A percentile compares a stretch with the other conserved stretches of the same genome.
These are phyloP conservation scores for Ephydatia muelleri DNA, from an alignment of 37 sponge, comb jelly and placozoan genomes.

Conservation along the genomic window DNA sequence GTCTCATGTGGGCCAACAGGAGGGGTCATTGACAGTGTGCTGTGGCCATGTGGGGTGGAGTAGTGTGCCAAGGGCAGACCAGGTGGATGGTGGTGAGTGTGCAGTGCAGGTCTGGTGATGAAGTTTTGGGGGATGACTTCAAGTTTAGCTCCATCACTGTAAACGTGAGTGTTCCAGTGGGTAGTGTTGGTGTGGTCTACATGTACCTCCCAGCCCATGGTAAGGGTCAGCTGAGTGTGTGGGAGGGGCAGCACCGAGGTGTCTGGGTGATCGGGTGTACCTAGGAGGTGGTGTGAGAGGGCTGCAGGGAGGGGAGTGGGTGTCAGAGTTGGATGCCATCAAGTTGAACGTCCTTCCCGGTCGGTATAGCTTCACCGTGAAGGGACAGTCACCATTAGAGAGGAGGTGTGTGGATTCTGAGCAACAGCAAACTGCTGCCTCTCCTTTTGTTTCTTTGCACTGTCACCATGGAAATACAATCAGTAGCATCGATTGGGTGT, in stretches of 20 bases:
- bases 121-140: background rate
- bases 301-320: conserved; percentile 8
- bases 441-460: background rate
- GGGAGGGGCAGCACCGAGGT: background rate
- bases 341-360: conserved; percentile 14
- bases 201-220: conserved; percentile 47
- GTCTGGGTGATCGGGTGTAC: background rate
- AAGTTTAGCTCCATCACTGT: conserved; percentile 20
- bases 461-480: background rate
- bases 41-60: conserved; percentile 34
- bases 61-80: conserved; percentile 12
- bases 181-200: conserved; percentile 17
- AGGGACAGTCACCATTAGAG: background rate
- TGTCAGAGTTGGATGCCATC: background rate
- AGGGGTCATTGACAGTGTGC: conserved; percentile 17
- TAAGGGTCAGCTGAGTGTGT: conserved; percentile 6
- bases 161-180: conserved; percentile 27
- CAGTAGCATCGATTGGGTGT: conserved; percentile 23
- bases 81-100: conserved; percentile 39
- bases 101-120: conserved; percentile 5
- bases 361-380: conserved; percentile 10
- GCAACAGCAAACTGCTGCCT: background rate
- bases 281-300: background rate
- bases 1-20: conserved; percentile 22
- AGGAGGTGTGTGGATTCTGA: background rate